Base-by-base conservation (phyloP, 2,888 invertebrate genomes). In the Electrophaes corylata region DNA sequence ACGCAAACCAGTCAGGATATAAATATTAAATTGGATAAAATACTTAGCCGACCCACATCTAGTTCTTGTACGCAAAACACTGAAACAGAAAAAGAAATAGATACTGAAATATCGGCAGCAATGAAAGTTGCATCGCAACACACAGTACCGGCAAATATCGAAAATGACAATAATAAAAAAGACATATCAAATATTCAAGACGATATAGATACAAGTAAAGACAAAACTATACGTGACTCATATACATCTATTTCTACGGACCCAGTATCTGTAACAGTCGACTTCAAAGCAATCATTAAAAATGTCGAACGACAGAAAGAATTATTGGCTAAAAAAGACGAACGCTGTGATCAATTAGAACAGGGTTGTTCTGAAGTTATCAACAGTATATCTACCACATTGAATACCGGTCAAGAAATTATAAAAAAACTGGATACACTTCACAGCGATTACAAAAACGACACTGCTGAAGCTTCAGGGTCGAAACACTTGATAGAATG, bases 271-370 rank as follows among this genome's bases (percentile, higher is more conserved):
- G n/a, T 5, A n/a, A 40, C 37, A 10, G 41, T 59, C 10, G 46
- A 55, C 29, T 50, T 55, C 18, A 50, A 55, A 51, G 20, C 46
- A n/a, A 55, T 43, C 2, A 40, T 51, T 12, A 41, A 47, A 59
- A 59, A 51, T 37, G 41, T 41, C 23, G 33, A 50, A 37, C 49
- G 60, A 1, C 75, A 78, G 66, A 72, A 75, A 50, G 70, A 76
- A 51, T 75, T 73, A 47, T 56, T 86, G 5, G 71, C 75, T 35
- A 67, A 63, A 49, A 82, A 77, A 63, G 81, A 84, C 33, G 69
- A 75, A 62, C 78, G 72, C 63, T 63, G 82, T 12, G 71, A 77
- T 52, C 64, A 61, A 40, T 65, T 83, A 40, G 83, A 85, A 69
- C 64, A 56, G 3, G 75, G 65, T 45, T 81, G 79, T 71, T 69